phyloP scores from a whole-genome alignment of 2,113 vertebrate species.

The Peromyscus californicus region DNA sequence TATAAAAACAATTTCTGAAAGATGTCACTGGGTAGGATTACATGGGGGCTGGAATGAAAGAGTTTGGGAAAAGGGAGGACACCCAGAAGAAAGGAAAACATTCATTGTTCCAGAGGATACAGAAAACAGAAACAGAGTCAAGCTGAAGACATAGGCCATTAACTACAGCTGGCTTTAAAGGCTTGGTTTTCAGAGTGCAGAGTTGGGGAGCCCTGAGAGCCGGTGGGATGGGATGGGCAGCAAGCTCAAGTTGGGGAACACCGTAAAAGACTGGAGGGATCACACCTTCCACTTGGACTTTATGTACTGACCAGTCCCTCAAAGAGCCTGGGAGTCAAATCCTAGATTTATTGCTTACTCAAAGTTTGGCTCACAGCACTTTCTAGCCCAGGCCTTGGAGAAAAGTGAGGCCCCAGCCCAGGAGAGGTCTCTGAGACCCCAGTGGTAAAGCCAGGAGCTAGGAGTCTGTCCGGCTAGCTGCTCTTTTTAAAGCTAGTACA shows the following conservation, averaged over 20 bases:
- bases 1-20: constrained; percentile 21
- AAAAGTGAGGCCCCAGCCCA: constrained; percentile 37
- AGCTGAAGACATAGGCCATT: neutral
- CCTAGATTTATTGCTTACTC: neutral
- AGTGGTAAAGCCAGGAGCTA: constrained; percentile 25
- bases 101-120: neutral
- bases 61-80: neutral
- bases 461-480: neutral
- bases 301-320: neutral
- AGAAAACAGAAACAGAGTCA: constrained; percentile 11
- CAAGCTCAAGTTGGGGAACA: neutral
- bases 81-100: neutral
- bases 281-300: neutral
- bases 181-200: neutral
- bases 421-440: constrained; percentile 2
- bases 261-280: neutral
- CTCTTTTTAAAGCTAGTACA: constrained; percentile 74
- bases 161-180: neutral
- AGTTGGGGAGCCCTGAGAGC: neutral
- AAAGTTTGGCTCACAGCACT: neutral
- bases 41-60: neutral
- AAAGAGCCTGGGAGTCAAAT: neutral
- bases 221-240: neutral
- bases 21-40: neutral
- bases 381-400: neutral